phyloP scores from a whole-genome alignment of 2,888 invertebrate genomes.

The Odontothrips loti region DNA sequence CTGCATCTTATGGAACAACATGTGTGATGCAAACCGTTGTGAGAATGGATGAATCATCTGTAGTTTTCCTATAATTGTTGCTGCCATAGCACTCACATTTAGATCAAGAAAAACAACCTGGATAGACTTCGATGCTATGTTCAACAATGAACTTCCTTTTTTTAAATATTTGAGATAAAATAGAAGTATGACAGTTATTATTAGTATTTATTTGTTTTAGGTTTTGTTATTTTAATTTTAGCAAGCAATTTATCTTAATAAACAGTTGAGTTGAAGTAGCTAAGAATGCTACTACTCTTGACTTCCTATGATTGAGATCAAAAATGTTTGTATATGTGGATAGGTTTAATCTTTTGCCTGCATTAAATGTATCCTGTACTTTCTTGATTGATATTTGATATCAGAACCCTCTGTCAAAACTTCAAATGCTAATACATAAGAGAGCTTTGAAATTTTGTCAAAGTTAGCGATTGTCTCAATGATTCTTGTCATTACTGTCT shows the following conservation, averaged over 20 bases:
- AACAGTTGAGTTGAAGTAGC: neutral
- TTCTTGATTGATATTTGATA: too few relatives aligned
- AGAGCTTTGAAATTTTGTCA: neutral
- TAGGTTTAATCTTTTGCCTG: too few relatives aligned
- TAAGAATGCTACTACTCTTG: neutral
- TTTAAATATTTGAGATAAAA: too few relatives aligned
- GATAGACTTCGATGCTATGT: too few relatives aligned
- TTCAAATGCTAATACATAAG: too few relatives aligned
- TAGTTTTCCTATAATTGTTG: too few relatives aligned
- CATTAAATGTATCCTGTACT: too few relatives aligned
- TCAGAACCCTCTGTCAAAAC: too few relatives aligned
- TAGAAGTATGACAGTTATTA: neutral
- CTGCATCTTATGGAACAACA: slow-evolving; percentile 85
- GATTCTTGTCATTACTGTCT: slow-evolving; percentile 8
- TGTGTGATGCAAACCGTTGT: slow-evolving; percentile 59
- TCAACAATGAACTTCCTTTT: too few relatives aligned
- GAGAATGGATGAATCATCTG: slow-evolving; percentile 47
- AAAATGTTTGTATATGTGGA: too few relatives aligned
- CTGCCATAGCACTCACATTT: too few relatives aligned
- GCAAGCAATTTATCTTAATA: neutral
- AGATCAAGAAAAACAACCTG: too few relatives aligned
- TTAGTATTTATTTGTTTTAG: slow-evolving; percentile 8
- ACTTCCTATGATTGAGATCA: neutral
- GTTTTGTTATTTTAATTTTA: neutral
- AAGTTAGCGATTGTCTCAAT: neutral